Evolutionary conservation across 2,888 invertebrate species (phyloP).

Genomic region (Drepana falcataria): DNA sequence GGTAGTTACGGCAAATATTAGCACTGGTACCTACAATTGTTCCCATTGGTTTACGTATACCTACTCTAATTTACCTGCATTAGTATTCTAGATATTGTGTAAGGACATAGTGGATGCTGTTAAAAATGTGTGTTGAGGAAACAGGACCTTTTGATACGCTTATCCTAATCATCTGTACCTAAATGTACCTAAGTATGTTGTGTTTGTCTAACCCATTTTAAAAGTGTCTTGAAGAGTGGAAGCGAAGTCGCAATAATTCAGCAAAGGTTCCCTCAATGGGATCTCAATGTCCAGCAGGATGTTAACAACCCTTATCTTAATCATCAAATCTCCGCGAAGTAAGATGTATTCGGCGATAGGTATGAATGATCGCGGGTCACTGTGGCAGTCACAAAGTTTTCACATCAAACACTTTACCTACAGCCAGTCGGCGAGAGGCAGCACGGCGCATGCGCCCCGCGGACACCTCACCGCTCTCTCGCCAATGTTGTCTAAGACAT

Average conservation of each 20-base stretch:
- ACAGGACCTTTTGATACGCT: no score
- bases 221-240: background rate
- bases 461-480: constrained; percentile 5
- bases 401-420: constrained; percentile 53
- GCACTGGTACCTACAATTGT: no score
- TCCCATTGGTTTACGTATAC: no score
- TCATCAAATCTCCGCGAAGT: background rate
- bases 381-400: constrained; percentile 48
- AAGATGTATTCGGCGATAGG: background rate
- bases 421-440: constrained; percentile 26
- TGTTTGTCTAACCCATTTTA: no score
- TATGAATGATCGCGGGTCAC: constrained; percentile 33
- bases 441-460: constrained; percentile 37
- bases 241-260: background rate
- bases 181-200: no score
- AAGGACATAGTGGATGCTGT: no score
- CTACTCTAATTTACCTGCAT: no score
- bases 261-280: background rate
- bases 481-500: background rate
- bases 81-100: no score
- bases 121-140: no score
- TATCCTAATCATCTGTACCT: no score
- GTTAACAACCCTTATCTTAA: background rate
- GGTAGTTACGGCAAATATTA: no score
- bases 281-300: background rate